Conservation (phyloP, 2,888 invertebrate species). For the Tiliacea aurago region DNA sequence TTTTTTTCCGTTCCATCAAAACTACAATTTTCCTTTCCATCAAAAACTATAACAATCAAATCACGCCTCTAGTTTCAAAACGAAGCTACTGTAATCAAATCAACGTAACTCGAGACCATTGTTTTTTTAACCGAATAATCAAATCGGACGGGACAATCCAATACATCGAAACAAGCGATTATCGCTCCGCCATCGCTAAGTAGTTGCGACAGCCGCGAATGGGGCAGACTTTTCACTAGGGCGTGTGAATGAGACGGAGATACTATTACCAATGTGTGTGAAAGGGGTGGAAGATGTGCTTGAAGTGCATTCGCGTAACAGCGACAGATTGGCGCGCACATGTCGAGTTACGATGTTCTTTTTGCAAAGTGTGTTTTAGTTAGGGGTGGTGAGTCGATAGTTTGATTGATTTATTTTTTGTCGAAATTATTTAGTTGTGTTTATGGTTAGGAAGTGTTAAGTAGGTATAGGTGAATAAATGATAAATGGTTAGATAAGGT, state of each 20-base stretch:
- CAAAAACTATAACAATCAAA: conserved; percentile 33
- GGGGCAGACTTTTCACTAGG: conserved; percentile 67
- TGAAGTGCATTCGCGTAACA: conserved; percentile 82
- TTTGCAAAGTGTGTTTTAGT: conserved; percentile 79
- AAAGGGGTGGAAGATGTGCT: conserved; percentile 72
- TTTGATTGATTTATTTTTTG: conserved; percentile 26
- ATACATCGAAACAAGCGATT: conserved; percentile 84
- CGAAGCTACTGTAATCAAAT: conserved; percentile 66
- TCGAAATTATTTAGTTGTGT: not conserved
- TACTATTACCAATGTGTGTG: conserved; percentile 53
- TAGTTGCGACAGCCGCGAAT: conserved; percentile 82
- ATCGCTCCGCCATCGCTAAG: conserved; percentile 84
- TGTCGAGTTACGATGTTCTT: conserved; percentile 89
- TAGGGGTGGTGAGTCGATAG: conserved; percentile 61
- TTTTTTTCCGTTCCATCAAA: not conserved
- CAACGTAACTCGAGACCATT: conserved; percentile 68
- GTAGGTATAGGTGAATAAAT: not conserved
- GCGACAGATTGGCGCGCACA: conserved; percentile 90
- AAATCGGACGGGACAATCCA: conserved; percentile 86
- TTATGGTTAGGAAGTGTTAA: not conserved
- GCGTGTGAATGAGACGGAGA: conserved; percentile 72
- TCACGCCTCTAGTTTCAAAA: conserved; percentile 43
- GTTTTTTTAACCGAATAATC: conserved; percentile 80
- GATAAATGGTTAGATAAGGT: not conserved
- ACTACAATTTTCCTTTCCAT: not conserved